These are phyloP conservation scores for Bolinopsis microptera DNA, from an alignment of 37 sponge, comb jelly and placozoan genomes.

Conservation along the genomic window DNA sequence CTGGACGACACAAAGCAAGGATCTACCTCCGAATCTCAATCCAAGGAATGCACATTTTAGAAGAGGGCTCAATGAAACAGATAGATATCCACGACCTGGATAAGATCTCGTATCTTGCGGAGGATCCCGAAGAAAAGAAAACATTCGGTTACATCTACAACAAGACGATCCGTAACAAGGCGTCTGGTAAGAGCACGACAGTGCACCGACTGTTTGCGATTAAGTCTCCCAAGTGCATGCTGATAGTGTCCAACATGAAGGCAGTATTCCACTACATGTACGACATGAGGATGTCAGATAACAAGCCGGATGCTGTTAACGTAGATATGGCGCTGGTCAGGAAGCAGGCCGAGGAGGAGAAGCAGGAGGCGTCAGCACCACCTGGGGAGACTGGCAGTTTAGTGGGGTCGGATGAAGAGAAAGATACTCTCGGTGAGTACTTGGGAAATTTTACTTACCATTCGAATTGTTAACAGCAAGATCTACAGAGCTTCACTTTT, in stretches of 20 bases:
- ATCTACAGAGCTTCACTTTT: no score
- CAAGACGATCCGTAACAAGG: constrained; percentile 21
- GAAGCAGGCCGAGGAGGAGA: constrained; percentile 6
- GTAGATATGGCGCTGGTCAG: not conserved
- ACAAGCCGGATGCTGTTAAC: not conserved
- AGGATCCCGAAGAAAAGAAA: constrained; percentile 37
- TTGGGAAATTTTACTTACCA: not conserved
- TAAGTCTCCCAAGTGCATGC: not conserved
- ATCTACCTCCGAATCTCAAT: not conserved
- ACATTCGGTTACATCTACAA: constrained; percentile 46
- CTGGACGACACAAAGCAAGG: constrained; percentile 10
- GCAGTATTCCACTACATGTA: constrained; percentile 53
- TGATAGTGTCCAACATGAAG: constrained; percentile 38
- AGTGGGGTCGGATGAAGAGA: not conserved
- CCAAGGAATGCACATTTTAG: constrained; percentile 4
- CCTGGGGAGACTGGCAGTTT: not conserved
- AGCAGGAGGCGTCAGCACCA: not conserved
- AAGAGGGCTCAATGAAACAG: not conserved
- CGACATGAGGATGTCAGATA: constrained; percentile 16
- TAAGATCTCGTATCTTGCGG: constrained; percentile 47
- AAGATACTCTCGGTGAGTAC: constrained; percentile 11
- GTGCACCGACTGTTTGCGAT: constrained; percentile 38
- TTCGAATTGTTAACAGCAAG: no score
- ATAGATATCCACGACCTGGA: constrained; percentile 49
- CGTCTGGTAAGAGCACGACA: constrained; percentile 2